Evolutionary conservation across 1,140 invertebrate species (phyloP), one percentile per base, ranked within the genome.

Genomic region (Lepidostoma basale): DNA sequence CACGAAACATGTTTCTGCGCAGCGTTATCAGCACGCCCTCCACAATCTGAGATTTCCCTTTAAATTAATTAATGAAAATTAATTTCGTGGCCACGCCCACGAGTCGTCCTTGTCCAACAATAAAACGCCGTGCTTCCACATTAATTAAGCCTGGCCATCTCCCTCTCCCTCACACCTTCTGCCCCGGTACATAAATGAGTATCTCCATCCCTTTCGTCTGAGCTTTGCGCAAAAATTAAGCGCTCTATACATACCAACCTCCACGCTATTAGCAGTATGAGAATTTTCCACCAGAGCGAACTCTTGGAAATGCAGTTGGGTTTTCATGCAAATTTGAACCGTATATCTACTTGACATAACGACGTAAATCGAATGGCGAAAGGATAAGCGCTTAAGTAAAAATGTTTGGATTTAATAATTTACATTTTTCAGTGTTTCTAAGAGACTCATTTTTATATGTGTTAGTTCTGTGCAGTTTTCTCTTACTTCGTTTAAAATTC

Each of bases 191-290:
- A 78, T 81, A 83, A 83, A 83, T 83, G 80, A 83, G 78, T 72
- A 56, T 16, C 69, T 74, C 66, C 62, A 60, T 82, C 82, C 79
- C 80, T 62, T 74, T 83, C 77, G 44, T 77, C 73, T 80, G 70
- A 78, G 80, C 81, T 83, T 83, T 82, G 81, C 81, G 81, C 81
- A 83, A 83, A 83, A 83, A 83, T 83, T 83, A 83, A 83, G 63
- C 67, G 59, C 63, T 56, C 77, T 76, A n/a, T n/a, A n/a, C 62
- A 72, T 67, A 72, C 70, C 54, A 49, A 72, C 70, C 44, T 30
- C 59, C 28, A 36, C 44, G 52, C 62, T 72, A 72, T 72, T 72
- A 72, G 62, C 66, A 62, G 49, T 47, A 56, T 56, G 56, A 45
- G 67, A 68, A 69, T 72, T 72, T 72, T 67, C 67, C 70, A 69